These are phyloP conservation scores for Zonitis immaculata DNA, from an alignment of 2,888 invertebrate species.

Conservation along the genomic window DNA sequence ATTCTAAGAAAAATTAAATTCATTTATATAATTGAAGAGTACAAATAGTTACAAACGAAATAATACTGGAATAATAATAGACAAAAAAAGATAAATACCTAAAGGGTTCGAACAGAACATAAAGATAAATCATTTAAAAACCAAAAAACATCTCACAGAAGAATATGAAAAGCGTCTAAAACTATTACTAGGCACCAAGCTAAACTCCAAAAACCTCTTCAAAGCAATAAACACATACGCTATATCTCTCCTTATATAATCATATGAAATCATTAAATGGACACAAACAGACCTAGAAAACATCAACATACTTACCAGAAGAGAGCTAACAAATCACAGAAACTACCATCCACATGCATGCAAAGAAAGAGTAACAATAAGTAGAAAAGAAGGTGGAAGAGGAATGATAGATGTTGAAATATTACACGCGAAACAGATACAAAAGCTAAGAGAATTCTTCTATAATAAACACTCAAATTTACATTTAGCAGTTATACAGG, in stretches of 20 bases:
- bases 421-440: not conserved
- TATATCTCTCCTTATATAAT: not conserved
- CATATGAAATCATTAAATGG: slow-evolving; percentile 2
- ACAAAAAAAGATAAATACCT: slow-evolving; percentile 5
- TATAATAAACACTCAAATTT: too few species aligned
- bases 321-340: not conserved
- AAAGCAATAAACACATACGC: slow-evolving; percentile 4
- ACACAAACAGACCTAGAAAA: slow-evolving; percentile 3
- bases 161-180: not conserved
- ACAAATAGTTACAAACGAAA: too few species aligned
- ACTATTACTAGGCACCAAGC: not conserved
- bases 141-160: not conserved
- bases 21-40: too few species aligned
- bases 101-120: not conserved
- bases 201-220: not conserved
- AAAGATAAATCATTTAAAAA: not conserved
- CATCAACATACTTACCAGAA: not conserved
- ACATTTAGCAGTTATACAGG: too few species aligned
- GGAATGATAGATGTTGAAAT: not conserved
- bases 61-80: too few species aligned
- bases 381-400: too few species aligned
- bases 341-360: not conserved
- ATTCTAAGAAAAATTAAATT: too few species aligned
- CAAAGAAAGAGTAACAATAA: not conserved
- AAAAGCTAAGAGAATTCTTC: not conserved